Conservation (phyloP, 2,797 vertebrate genomes). For the Cottoperca gobio region DNA sequence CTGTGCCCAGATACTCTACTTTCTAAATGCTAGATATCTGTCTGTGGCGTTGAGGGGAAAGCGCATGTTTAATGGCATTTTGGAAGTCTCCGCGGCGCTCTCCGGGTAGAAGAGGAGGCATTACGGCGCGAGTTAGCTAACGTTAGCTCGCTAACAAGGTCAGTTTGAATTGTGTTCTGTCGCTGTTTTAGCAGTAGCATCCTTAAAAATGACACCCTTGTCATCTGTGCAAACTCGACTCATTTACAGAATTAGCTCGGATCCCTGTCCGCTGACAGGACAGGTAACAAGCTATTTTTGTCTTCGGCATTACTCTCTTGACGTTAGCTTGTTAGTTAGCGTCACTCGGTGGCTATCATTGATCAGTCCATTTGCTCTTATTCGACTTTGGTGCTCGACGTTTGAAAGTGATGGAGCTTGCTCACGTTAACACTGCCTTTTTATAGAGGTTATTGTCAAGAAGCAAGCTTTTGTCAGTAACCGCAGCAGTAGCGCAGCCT, state of each 20-base stretch:
- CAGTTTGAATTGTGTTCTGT: constrained; percentile 70
- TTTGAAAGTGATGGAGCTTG: constrained; percentile 27
- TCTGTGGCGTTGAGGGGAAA: constrained; percentile 20
- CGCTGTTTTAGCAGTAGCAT: neutral
- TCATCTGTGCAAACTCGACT: neutral
- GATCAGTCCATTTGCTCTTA: constrained; percentile 26
- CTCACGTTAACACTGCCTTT: neutral
- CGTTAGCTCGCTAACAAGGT: constrained; percentile 84
- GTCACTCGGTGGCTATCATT: constrained; percentile 41
- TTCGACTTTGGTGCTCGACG: constrained; percentile 28
- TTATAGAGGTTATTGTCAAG: neutral
- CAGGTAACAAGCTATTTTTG: constrained; percentile 41
- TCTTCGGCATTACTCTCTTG: constrained; percentile 9
- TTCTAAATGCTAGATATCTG: neutral
- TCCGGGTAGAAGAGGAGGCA: constrained; percentile 68
- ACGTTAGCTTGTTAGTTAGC: constrained; percentile 71
- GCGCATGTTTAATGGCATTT: constrained; percentile 73
- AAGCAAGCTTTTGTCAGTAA: neutral
- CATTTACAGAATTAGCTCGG: neutral
- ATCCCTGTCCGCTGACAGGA: constrained; percentile 2
- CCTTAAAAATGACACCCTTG: neutral
- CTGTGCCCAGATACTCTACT: neutral
- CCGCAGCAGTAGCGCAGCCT: neutral
- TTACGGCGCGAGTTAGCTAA: constrained; percentile 75
- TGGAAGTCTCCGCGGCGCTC: constrained; percentile 63